A percentile compares a stretch with the other conserved stretches of the same genome.
Conservation (phyloP, 2,113 vertebrate genomes). For the Macaca mulatta region DNA sequence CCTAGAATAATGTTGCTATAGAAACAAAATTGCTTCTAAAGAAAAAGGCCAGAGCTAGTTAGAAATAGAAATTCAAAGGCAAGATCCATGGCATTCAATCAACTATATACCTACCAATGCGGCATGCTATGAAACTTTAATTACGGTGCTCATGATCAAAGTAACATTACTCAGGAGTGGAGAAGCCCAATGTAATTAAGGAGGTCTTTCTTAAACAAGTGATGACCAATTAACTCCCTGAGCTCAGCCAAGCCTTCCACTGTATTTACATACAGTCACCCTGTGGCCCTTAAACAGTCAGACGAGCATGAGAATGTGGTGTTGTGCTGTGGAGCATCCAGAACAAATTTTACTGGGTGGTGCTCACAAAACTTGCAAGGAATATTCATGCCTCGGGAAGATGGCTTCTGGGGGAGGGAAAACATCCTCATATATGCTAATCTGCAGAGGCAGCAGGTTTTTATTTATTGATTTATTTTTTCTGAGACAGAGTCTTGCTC, state of each 20-base stretch:
- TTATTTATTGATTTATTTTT: too few relatives aligned
- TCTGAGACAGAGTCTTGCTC: too few relatives aligned
- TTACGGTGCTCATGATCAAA: constrained; percentile 66
- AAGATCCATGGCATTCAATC: constrained; percentile 36
- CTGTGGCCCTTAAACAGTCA: not conserved
- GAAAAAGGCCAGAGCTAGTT: not conserved
- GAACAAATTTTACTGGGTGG: not conserved
- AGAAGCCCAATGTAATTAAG: constrained; percentile 65
- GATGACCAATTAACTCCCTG: not conserved
- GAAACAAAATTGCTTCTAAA: constrained; percentile 23
- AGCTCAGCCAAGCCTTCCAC: not conserved
- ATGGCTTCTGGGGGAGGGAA: not conserved
- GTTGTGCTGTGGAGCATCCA: not conserved
- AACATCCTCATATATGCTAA: not conserved
- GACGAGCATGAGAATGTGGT: not conserved
- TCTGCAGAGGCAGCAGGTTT: not conserved
- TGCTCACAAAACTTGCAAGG: not conserved
- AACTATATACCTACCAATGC: not conserved
- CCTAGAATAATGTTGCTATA: not conserved
- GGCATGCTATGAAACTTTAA: constrained; percentile 52
- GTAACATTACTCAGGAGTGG: constrained; percentile 62
- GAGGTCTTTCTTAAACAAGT: constrained; percentile 26
- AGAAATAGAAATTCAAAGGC: constrained; percentile 45
- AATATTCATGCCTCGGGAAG: not conserved
- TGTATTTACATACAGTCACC: not conserved